Conservation (phyloP, 2,797 vertebrate species). For the Ibycter americanus region DNA sequence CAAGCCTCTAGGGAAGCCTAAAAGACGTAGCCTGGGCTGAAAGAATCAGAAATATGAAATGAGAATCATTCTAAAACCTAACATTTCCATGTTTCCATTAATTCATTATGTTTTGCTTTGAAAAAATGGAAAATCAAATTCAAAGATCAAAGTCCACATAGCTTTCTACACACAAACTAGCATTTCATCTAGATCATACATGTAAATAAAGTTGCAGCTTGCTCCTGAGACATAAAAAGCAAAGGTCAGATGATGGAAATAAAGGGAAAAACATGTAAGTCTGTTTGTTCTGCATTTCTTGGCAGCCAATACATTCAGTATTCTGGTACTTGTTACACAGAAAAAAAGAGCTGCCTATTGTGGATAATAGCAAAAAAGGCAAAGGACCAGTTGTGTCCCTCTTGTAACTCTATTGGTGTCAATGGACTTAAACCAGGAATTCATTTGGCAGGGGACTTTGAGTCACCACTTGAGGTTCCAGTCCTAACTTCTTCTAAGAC, state of each 20-base stretch:
- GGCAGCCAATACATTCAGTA: constrained; percentile 23
- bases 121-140: constrained; percentile 20
- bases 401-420: not conserved
- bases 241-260: constrained; percentile 67
- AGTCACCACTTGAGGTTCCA: not conserved
- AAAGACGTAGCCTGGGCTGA: constrained; percentile 2
- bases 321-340: constrained; percentile 61
- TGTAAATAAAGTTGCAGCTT: constrained; percentile 52
- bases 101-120: constrained; percentile 17
- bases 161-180: constrained; percentile 17
- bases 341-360: constrained; percentile 51
- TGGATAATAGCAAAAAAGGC: constrained; percentile 23
- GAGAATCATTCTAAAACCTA: constrained; percentile 3
- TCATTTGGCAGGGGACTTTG: not conserved
- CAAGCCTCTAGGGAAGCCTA: not conserved
- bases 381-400: not conserved
- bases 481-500: not conserved
- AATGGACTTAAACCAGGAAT: not conserved
- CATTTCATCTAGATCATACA: constrained; percentile 45
- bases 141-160: constrained; percentile 29
- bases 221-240: constrained; percentile 48
- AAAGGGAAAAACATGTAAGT: constrained; percentile 54
- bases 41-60: constrained; percentile 47
- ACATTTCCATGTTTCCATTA: constrained; percentile 21
- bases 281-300: constrained; percentile 61